Evolutionary conservation across 2,797 vertebrate species (phyloP), one percentile per base, ranked within the genome.

Genomic region (Coendou prehensilis): DNA sequence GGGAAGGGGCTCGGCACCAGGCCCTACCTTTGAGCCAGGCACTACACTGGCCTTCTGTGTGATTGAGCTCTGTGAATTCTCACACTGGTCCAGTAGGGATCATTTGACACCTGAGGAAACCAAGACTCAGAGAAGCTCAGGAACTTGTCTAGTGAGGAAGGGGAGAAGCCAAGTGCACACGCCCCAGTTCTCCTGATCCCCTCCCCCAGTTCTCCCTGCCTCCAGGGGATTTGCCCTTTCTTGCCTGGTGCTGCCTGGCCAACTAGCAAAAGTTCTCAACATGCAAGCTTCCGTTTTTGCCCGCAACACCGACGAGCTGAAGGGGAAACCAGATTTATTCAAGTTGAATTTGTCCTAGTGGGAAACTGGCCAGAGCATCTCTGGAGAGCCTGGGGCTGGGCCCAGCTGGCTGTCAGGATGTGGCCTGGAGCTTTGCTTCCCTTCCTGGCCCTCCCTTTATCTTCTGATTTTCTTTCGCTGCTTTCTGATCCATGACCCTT

Each of bases 401-500:
- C 90, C 95, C 1, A 4, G 90, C 30, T 91, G 71, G 73, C 87
- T 93, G 63, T 96, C 97, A 97, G 95, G 96, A 97, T 94, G 69
- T 95, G 87, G 91, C 87, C 82, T 93, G 95, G 71, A 97, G 93
- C 94, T 93, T 96, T 37, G 63, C 89, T 97, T 97, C 84, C 87
- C 87, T 97, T 96, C 89, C 92, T 93, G 89, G 76, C 78, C 59
- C 87, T 91, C 89, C 69, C 79, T 93, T 97, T 96, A 96, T 96
- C 93, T 95, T 94, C 45, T 83, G 91, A 79, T 79, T 87, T 78
- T 93, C 94, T 95, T 82, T 85, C 95, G 81, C 69, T 97, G 96
- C 92, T 93, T 96, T 97, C 87, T 97, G 97, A 80, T 94, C 93
- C 91, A 69, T 98, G 95, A 96, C 95, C 89, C 73, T 13, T 6